phyloP scores from a whole-genome alignment of 2,113 vertebrate genomes.

The Carassius carassius region DNA sequence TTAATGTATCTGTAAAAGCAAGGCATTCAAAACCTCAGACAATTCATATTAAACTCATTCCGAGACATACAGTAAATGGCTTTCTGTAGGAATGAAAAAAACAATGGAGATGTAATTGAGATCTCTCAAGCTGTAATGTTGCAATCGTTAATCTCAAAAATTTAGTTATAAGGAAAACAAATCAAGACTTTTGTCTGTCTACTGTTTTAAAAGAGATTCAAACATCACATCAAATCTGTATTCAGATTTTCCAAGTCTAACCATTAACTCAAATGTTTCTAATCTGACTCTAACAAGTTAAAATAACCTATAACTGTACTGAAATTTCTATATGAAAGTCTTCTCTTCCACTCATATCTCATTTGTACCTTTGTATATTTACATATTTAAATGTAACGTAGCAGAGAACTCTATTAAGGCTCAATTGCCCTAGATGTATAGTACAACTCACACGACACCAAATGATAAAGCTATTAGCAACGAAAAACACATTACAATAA shows the following conservation, averaged over 20 bases:
- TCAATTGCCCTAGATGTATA: background rate
- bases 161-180: background rate
- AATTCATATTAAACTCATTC: background rate
- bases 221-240: too few species aligned
- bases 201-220: background rate
- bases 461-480: conserved; percentile 8
- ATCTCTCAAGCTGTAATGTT: background rate
- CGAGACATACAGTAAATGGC: background rate
- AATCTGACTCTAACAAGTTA: background rate
- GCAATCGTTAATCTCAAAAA: conserved; percentile 1
- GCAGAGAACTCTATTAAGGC: background rate
- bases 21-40: background rate
- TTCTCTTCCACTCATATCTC: background rate
- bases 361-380: background rate
- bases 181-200: background rate
- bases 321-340: background rate
- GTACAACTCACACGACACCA: background rate
- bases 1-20: conserved; percentile 3
- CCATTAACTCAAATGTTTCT: too few species aligned
- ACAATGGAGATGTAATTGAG: background rate
- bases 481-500: conserved; percentile 11
- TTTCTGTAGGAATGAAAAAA: background rate
- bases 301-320: background rate
- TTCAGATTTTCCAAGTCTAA: too few species aligned
- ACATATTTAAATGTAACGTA: background rate